These are phyloP conservation scores for Perognathus longimembris DNA, from an alignment of 2,113 vertebrate genomes.

Conservation along the genomic window DNA sequence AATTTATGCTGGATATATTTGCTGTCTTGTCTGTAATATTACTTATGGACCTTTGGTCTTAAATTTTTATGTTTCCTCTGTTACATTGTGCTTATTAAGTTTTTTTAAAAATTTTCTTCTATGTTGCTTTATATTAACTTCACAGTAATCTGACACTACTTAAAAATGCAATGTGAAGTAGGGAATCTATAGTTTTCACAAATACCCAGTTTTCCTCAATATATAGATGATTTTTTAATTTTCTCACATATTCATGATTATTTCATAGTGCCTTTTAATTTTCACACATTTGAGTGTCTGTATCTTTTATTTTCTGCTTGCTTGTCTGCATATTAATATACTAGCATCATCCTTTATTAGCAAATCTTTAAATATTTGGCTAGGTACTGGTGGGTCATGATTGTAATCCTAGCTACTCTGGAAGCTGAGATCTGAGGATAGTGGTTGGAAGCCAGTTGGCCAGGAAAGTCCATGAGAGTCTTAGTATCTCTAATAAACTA, in stretches of 20 bases:
- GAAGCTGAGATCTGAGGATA: no score
- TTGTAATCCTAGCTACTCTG: no score
- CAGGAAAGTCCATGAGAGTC: no score
- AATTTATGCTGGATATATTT: slow-evolving; percentile 25
- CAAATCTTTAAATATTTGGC: slow-evolving; percentile 10
- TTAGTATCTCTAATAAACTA: no score
- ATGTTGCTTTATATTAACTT: neutral
- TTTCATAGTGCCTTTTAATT: slow-evolving; percentile 6
- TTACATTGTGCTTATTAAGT: neutral
- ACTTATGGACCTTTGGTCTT: neutral
- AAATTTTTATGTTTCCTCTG: neutral
- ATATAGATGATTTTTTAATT: neutral
- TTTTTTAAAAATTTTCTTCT: neutral
- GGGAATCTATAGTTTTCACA: neutral
- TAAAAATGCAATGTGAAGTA: neutral
- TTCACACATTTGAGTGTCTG: neutral
- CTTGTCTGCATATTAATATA: neutral
- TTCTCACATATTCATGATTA: neutral
- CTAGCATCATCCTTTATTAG: neutral
- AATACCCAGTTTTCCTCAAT: slow-evolving; percentile 18
- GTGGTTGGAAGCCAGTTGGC: no score
- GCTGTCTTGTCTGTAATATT: neutral
- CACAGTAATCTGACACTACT: neutral
- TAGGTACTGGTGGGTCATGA: no score
- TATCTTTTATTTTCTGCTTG: neutral